Base-by-base conservation (phyloP, 1,140 invertebrate species). In the Micrasema minimum region DNA sequence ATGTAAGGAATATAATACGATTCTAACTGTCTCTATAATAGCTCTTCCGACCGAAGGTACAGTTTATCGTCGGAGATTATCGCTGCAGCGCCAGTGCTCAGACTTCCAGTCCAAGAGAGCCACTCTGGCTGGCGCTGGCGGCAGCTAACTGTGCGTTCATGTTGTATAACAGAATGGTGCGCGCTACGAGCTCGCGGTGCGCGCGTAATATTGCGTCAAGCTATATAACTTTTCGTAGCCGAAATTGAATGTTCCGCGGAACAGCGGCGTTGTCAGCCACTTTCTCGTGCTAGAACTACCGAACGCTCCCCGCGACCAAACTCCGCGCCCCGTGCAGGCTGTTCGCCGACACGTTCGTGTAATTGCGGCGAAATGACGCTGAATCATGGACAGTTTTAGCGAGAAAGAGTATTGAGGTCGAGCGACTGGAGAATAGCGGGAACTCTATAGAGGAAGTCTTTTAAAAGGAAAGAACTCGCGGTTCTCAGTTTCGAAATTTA, bases 351-450 rank as follows among this genome's bases (percentile, higher is more conserved):
- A 26, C 26, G 18, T 55, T 11, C n/a, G 12, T 10, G 14, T 31
- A 31, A 7, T 31, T 31, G 23, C 45, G 23, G 48, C 31, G 46
- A 12, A n/a, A 35, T 2, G 18, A 12, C 23, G 50, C 16, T 38
- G 53, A 59, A 48, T 59, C 69, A 45, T 26, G 35, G 43, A 37
- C 65, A 23, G 35, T 16, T 55, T 37, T 50, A 43, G 16, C 53
- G 57, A 26, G 38, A 26, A 46, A 23, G 11, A n/a, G 41, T 37
- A 59, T 59, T 59, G 55, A 38, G 55, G 55, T 38, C 55, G 55
- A 41, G 55, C 20, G 16, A 38, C 35, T 59, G 55, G 55, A 59
- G 14, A 10, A 11, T 59, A 35, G 20, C 55, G 55, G 55, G 2
- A 11, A 38, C 18, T 18, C 10, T n/a, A 20, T 41, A 18, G 43